phyloP scores from a whole-genome alignment of 2,113 vertebrate species.

The Neolamprologus falcicula region DNA sequence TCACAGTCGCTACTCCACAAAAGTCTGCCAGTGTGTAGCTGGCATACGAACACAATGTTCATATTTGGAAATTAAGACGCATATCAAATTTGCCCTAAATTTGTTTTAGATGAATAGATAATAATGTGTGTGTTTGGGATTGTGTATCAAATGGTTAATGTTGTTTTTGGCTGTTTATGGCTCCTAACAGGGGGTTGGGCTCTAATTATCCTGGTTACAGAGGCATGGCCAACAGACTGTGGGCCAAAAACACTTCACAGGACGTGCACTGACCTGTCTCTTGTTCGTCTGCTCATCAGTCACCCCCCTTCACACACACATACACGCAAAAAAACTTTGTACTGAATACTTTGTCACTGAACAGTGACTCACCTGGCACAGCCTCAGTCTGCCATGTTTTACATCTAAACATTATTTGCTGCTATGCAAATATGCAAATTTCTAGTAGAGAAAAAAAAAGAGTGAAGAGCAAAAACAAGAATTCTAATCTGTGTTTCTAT shows the following conservation, averaged over 20 bases:
- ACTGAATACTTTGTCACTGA: background rate
- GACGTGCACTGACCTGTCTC: slow-evolving; percentile 60
- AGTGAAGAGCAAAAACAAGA: background rate
- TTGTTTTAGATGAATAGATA: background rate
- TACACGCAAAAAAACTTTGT: background rate
- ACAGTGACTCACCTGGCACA: background rate
- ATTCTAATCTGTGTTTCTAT: background rate
- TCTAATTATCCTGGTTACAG: slow-evolving; percentile 67
- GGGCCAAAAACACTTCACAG: slow-evolving; percentile 48
- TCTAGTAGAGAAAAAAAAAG: background rate
- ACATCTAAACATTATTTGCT: background rate
- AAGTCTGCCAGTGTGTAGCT: background rate
- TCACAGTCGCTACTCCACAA: background rate
- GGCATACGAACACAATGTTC: background rate
- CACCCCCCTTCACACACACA: background rate
- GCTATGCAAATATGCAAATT: background rate
- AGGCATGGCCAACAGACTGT: slow-evolving; percentile 69
- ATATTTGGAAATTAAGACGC: background rate
- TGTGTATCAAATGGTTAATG: slow-evolving; percentile 34
- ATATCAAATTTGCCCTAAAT: background rate
- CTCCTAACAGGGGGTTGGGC: slow-evolving; percentile 53
- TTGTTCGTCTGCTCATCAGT: slow-evolving; percentile 45
- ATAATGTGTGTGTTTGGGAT: background rate
- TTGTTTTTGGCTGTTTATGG: slow-evolving; percentile 51
- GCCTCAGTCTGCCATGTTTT: background rate